Percentiles rank a stretch among this genome's conserved stretches.
These are phyloP conservation scores for Heliocidaris tuberculata DNA, from an alignment of 35 echinoderm and acorn worm genomes.

Conservation along the genomic window DNA sequence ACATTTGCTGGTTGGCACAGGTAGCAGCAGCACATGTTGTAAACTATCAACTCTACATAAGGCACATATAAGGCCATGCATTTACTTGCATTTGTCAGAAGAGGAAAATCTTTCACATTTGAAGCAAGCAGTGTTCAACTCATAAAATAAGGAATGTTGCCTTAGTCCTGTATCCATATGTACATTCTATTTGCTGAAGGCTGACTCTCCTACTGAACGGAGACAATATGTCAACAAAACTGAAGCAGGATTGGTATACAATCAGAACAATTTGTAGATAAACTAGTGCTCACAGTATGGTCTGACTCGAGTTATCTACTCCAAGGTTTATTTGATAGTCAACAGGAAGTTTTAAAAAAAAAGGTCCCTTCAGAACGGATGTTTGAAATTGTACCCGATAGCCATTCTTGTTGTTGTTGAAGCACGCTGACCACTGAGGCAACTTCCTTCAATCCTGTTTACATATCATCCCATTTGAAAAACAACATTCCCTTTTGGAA, in stretches of 20 bases:
- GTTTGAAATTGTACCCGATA: neutral
- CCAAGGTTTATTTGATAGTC: neutral
- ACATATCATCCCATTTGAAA: neutral
- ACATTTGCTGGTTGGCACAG: neutral
- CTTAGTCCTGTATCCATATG: neutral
- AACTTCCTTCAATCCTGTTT: neutral
- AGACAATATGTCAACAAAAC: neutral
- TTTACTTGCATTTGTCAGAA: neutral
- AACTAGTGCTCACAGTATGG: neutral
- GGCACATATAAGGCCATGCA: neutral
- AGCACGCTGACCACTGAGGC: neutral
- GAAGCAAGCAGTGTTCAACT: neutral
- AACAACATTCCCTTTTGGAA: neutral
- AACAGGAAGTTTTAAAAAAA: neutral
- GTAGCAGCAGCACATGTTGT: neutral
- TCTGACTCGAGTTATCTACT: neutral
- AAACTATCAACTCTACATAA: neutral
- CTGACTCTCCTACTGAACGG: neutral
- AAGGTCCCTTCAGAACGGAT: neutral
- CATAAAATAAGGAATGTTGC: neutral
- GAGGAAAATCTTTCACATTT: neutral
- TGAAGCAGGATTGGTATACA: neutral
- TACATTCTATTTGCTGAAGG: neutral
- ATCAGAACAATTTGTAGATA: neutral
- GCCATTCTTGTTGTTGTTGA: neutral